Percentiles rank a stretch among this genome's conserved stretches.
These are phyloP conservation scores for Catocala fraxini DNA, from an alignment of 2,888 invertebrate genomes.

Conservation along the genomic window DNA sequence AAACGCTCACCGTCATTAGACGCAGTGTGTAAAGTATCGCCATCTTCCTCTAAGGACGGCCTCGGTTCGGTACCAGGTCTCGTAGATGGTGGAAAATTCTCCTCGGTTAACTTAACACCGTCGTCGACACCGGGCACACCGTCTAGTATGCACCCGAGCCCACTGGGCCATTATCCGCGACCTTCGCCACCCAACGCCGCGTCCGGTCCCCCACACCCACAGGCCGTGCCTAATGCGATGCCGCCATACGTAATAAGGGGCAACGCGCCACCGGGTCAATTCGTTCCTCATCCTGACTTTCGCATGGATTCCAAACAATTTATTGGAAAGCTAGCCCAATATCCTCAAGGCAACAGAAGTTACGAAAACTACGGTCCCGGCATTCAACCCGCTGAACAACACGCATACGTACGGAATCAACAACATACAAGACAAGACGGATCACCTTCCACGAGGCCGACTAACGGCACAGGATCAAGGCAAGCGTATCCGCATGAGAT, in stretches of 20 bases:
- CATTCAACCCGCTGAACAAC: conserved; percentile 77
- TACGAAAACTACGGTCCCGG: conserved; percentile 75
- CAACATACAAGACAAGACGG: conserved; percentile 74
- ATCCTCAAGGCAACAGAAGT: conserved; percentile 78
- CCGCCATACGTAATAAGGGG: conserved; percentile 88
- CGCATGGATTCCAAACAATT: conserved; percentile 84
- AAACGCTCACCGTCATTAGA: conserved; percentile 87
- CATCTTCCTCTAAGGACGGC: conserved; percentile 86
- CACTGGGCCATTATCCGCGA: conserved; percentile 89
- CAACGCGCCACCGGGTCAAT: conserved; percentile 82
- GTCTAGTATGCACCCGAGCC: conserved; percentile 89
- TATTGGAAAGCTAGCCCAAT: conserved; percentile 79
- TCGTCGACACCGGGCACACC: conserved; percentile 89
- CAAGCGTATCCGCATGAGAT: conserved; percentile 83
- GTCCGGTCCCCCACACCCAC: conserved; percentile 87
- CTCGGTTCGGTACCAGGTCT: conserved; percentile 75
- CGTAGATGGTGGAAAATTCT: conserved; percentile 88
- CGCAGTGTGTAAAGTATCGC: conserved; percentile 83
- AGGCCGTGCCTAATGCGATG: conserved; percentile 88
- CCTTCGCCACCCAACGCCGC: conserved; percentile 91
- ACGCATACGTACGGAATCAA: conserved; percentile 80
- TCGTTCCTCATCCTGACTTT: conserved; percentile 85
- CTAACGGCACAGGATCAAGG: conserved; percentile 76
- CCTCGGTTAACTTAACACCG: conserved; percentile 89
- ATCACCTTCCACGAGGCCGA: conserved; percentile 70